A percentile compares a stretch with the other conserved stretches of the same genome.
These are phyloP conservation scores for Colinus virginianus DNA, from an alignment of 2,113 vertebrate species.

Conservation along the genomic window DNA sequence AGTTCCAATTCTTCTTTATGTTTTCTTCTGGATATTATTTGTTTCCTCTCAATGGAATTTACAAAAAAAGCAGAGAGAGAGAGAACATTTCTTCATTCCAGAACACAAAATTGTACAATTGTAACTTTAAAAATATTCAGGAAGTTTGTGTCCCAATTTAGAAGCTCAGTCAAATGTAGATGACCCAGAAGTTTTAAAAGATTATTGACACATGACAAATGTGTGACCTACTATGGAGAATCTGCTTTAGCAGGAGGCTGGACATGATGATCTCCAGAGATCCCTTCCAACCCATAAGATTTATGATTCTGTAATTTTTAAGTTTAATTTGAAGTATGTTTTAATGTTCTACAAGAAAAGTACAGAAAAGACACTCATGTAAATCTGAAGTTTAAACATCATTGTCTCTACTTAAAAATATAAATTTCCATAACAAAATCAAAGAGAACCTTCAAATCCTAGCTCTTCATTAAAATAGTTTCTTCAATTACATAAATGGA, in stretches of 20 bases:
- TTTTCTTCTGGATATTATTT: slow-evolving; percentile 1
- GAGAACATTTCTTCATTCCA: neutral
- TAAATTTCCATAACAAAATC: neutral
- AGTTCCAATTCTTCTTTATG: neutral
- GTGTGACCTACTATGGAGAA: too few species aligned
- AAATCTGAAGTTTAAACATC: neutral
- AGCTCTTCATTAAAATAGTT: neutral
- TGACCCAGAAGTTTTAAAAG: neutral
- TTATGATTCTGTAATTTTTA: neutral
- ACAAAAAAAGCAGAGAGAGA: neutral
- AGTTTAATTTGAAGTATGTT: neutral
- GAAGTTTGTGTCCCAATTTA: neutral
- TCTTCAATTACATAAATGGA: neutral
- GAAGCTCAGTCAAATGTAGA: neutral
- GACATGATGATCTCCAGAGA: too few species aligned
- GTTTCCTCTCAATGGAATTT: neutral
- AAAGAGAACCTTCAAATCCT: neutral
- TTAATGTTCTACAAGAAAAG: neutral
- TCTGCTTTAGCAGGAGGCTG: too few species aligned
- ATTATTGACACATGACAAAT: neutral
- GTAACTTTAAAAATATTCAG: neutral
- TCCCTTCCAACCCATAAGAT: too few species aligned
- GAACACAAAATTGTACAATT: neutral
- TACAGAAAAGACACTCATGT: neutral
- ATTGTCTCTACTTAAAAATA: neutral